These are phyloP conservation scores for Bombus haemorrhoidalis DNA, from an alignment of 1,140 invertebrate species.

Conservation along the genomic window DNA sequence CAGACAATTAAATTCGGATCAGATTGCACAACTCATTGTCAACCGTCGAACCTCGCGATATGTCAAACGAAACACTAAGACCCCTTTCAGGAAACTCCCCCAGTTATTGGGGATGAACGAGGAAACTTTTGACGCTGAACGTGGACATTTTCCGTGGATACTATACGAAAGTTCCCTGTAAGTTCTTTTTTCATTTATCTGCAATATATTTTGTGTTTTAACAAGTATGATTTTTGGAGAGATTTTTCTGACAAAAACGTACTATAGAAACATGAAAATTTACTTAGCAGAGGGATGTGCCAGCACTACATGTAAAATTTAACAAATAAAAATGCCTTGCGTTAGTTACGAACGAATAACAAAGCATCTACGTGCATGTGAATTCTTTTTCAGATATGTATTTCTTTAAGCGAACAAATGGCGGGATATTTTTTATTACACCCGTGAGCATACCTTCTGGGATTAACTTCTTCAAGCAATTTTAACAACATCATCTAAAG, in stretches of 20 bases:
- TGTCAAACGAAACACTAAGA: too few relatives aligned
- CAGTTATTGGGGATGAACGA: too few relatives aligned
- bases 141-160: too few relatives aligned
- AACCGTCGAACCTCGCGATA: too few relatives aligned
- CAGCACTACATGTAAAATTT: conserved; percentile 4
- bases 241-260: background rate
- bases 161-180: background rate
- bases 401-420: conserved; percentile 46
- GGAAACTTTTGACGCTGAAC: too few relatives aligned
- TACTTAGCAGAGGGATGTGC: conserved; percentile 12
- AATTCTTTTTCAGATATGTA: conserved; percentile 41
- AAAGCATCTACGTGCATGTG: conserved; percentile 14
- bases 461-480: conserved; percentile 12
- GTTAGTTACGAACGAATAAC: conserved; percentile 33
- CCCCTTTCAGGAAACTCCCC: too few relatives aligned
- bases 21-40: too few relatives aligned
- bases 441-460: background rate
- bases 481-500: conserved; percentile 18
- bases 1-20: too few relatives aligned
- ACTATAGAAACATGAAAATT: conserved; percentile 4
- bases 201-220: background rate
- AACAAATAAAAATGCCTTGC: conserved; percentile 45
- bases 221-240: conserved; percentile 8
- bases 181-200: background rate
- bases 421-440: conserved; percentile 27